These are phyloP conservation scores for Megaceryle torquata DNA, from an alignment of 2,113 vertebrate species.

Conservation along the genomic window DNA sequence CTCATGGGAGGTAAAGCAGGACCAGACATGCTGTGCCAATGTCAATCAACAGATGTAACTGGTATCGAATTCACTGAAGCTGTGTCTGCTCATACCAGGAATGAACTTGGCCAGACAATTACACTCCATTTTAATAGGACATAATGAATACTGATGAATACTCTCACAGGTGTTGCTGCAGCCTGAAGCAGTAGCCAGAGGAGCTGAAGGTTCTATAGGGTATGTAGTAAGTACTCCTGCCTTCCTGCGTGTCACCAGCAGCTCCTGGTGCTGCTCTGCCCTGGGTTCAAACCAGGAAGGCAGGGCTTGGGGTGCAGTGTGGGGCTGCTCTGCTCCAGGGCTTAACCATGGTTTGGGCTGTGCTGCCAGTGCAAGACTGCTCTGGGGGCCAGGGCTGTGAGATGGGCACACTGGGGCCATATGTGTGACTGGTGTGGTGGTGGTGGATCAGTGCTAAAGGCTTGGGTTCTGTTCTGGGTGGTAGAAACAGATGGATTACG, in stretches of 20 bases:
- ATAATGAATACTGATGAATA: not conserved
- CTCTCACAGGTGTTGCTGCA: not conserved
- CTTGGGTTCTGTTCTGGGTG: not conserved
- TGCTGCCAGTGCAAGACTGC: not conserved
- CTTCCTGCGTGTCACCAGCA: accelerated
- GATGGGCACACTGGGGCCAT: accelerated
- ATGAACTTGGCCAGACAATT: not conserved
- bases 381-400: not conserved
- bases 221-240: not conserved
- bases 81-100: not conserved
- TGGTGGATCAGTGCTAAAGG: not conserved
- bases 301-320: not conserved
- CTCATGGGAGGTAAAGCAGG: not conserved
- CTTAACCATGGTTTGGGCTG: accelerated
- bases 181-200: not conserved
- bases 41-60: not conserved
- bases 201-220: not conserved
- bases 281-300: not conserved
- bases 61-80: not conserved
- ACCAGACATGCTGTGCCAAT: not conserved
- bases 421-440: too few species aligned
- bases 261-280: not conserved
- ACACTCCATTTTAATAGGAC: not conserved
- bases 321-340: not conserved
- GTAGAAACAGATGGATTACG: not conserved